These are phyloP conservation scores for Acanthochromis polyacanthus DNA, from an alignment of 2,113 vertebrate genomes.

Conservation along the genomic window DNA sequence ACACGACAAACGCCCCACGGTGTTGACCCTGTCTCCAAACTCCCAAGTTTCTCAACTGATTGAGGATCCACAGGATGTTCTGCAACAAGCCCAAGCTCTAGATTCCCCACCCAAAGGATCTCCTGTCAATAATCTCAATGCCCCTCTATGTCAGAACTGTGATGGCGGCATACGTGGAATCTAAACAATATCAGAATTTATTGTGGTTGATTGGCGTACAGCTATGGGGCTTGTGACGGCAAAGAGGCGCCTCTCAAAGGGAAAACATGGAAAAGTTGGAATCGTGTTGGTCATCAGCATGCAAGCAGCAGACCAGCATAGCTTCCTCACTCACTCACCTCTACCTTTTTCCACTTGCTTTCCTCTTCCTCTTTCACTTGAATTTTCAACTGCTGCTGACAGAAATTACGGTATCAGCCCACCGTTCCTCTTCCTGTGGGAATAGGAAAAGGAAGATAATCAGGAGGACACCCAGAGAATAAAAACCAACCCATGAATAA, in stretches of 20 bases:
- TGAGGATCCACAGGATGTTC: too few relatives aligned
- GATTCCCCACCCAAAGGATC: too few relatives aligned
- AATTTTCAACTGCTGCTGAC: constrained; percentile 37
- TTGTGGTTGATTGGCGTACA: too few relatives aligned
- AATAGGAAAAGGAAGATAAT: constrained; percentile 34
- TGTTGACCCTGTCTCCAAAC: too few relatives aligned
- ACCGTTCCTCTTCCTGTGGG: constrained; percentile 43
- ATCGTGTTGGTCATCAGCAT: constrained; percentile 40
- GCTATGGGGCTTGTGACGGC: background rate
- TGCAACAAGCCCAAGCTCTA: too few relatives aligned
- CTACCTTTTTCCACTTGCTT: constrained; percentile 6
- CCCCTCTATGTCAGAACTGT: too few relatives aligned
- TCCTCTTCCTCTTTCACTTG: constrained; percentile 22
- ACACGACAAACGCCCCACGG: too few relatives aligned
- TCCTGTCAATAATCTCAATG: too few relatives aligned
- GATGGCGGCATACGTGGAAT: too few relatives aligned
- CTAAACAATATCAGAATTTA: too few relatives aligned
- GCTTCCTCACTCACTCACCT: constrained; percentile 5
- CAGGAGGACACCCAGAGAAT: constrained; percentile 33
- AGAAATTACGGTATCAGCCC: constrained; percentile 16
- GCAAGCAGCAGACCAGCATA: constrained; percentile 23
- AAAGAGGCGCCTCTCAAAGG: constrained; percentile 30
- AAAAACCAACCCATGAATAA: constrained; percentile 39
- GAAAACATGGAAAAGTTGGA: constrained; percentile 50
- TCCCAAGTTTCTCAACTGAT: too few relatives aligned